Percentiles rank a stretch among this genome's conserved stretches.
phyloP scores from a whole-genome alignment of 2,113 vertebrate species.

The Theristicus caerulescens region DNA sequence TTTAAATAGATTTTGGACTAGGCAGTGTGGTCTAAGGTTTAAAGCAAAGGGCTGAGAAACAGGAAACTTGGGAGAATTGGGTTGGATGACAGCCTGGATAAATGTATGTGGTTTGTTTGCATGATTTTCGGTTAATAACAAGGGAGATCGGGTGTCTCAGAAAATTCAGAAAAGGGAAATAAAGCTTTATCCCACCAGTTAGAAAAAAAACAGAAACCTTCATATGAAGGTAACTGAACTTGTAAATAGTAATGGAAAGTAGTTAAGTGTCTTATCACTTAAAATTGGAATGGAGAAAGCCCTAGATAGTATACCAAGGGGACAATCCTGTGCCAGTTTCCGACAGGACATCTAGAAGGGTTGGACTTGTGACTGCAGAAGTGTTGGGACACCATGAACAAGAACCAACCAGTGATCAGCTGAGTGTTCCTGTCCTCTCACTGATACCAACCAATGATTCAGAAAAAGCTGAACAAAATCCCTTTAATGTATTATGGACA shows the following conservation, averaged over 20 bases:
- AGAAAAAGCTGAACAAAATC: neutral
- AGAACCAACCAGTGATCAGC: neutral
- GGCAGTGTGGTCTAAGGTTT: conserved; percentile 35
- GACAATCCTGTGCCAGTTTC: neutral
- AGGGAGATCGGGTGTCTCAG: conserved; percentile 17
- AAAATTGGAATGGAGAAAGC: neutral
- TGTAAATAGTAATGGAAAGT: neutral
- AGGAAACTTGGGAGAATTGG: conserved; percentile 44
- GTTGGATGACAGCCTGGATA: conserved; percentile 55
- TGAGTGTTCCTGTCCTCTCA: neutral
- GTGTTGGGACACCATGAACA: neutral
- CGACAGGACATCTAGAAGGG: neutral
- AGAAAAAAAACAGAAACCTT: neutral
- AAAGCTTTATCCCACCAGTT: neutral
- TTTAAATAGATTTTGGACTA: conserved; percentile 37
- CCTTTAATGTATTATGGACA: neutral
- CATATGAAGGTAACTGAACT: neutral
- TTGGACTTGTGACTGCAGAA: neutral
- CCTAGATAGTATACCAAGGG: neutral
- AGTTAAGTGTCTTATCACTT: neutral
- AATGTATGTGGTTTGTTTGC: conserved; percentile 44
- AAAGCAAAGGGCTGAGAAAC: conserved; percentile 52
- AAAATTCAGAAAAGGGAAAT: conserved; percentile 28
- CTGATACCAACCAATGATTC: neutral
- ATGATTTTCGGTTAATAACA: conserved; percentile 45